phyloP scores from a whole-genome alignment of 2,888 invertebrate species.

The Amphipyra berbera region DNA sequence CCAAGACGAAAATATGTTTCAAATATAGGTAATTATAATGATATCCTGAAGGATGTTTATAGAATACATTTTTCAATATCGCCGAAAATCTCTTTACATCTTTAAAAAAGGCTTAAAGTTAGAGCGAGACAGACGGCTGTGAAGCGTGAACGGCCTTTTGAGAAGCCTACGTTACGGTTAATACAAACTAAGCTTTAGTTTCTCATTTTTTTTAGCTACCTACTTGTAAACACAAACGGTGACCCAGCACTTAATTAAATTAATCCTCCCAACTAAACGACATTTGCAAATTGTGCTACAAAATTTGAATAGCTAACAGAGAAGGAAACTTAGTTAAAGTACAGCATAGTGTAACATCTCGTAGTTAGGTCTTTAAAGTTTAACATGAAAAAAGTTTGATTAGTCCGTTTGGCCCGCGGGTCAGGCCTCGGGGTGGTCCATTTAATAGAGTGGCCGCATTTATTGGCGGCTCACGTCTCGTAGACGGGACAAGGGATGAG shows the following conservation, averaged over 20 bases:
- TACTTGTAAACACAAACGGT: background rate
- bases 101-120: too few relatives aligned
- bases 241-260: constrained; percentile 31
- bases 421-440: constrained; percentile 70
- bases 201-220: background rate
- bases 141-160: too few relatives aligned
- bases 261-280: constrained; percentile 4
- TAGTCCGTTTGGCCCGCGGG: constrained; percentile 75
- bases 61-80: too few relatives aligned
- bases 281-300: constrained; percentile 38
- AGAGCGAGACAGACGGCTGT: too few relatives aligned
- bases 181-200: too few relatives aligned
- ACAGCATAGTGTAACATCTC: constrained; percentile 26
- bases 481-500: constrained; percentile 26
- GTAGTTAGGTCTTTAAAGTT: constrained; percentile 71
- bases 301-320: constrained; percentile 37
- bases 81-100: too few relatives aligned
- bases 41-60: too few relatives aligned
- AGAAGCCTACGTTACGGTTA: too few relatives aligned
- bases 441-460: constrained; percentile 82
- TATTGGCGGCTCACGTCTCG: constrained; percentile 78
- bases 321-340: constrained; percentile 21
- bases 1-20: too few relatives aligned
- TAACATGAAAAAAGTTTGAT: constrained; percentile 79
- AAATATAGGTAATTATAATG: too few relatives aligned